A percentile compares a stretch with the other conserved stretches of the same genome.
Evolutionary conservation across 2,113 vertebrate genomes (phyloP).

Genomic region (Charadrius vociferus): DNA sequence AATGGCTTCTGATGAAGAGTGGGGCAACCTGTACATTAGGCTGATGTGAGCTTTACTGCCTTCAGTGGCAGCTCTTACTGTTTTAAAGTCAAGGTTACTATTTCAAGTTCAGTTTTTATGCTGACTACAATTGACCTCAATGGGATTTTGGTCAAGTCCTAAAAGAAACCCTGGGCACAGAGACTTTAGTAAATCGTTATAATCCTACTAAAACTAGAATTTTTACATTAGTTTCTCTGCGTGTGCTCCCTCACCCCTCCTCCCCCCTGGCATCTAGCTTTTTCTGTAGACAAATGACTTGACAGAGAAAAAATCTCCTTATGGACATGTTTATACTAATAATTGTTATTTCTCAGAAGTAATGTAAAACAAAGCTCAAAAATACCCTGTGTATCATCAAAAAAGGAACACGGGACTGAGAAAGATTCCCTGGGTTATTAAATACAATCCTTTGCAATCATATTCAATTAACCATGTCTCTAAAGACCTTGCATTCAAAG

Average conservation of each 20-base stretch:
- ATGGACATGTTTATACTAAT: neutral
- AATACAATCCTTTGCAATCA: neutral
- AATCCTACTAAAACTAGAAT: neutral
- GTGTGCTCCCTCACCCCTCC: fast-evolving
- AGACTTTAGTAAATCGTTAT: neutral
- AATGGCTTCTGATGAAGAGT: neutral
- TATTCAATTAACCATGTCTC: neutral
- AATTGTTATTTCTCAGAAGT: neutral
- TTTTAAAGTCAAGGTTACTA: neutral
- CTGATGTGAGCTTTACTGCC: neutral
- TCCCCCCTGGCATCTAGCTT: neutral
- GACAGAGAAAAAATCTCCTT: neutral
- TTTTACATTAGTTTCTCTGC: neutral
- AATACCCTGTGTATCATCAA: neutral
- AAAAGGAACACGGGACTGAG: neutral
- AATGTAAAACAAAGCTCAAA: neutral
- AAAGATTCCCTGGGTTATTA: neutral
- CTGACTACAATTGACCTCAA: neutral
- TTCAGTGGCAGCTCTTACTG: neutral
- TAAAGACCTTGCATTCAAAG: neutral
- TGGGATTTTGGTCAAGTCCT: neutral
- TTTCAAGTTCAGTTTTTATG: neutral
- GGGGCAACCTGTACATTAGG: neutral
- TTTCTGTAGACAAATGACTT: neutral
- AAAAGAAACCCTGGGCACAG: neutral